Evolutionary conservation across 92 coral and sea anemone species (phyloP), one percentile per base, ranked within the genome.

Genomic region (Ricordea florida): DNA sequence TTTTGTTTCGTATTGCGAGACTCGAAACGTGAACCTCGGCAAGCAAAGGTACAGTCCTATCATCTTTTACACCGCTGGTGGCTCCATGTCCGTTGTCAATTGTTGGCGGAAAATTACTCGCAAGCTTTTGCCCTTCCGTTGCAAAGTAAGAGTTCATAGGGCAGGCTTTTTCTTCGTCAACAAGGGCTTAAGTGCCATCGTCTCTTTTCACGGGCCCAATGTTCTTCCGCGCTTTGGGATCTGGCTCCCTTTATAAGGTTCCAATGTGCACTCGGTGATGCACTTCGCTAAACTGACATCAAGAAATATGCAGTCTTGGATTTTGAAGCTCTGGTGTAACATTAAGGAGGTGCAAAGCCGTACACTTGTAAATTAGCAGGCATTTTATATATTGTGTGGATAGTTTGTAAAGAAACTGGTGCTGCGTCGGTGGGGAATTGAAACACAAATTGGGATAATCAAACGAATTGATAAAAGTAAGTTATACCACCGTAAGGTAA

Each of bases 131-230:
- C 34, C 80, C 69, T 9, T 37, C 26, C 35, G 70, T 73, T 21
- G 66, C 3, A 21, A 72, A 72, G 52, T 33, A 72, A 17, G 35
- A 52, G 47, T 56, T 56, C 31, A 55, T 31, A 17, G 56, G 37
- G 43, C 42, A 15, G 28, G 76, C 37, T 69, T 69, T 66, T 30
- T 66, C 74, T 47, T 43, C 22, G 29, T 60, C 67, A 18, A n/a
- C 45, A 15, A 60, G 26, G 43, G 67, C 46, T 31, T 30, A 28
- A 37, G 44, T 60, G 26, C 47, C 29, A 24, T 60, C 67, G 47
- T 60, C 47, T 60, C 47, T 33, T 37, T 60, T 31, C 27, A 60
- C 24, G 22, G 67, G 25, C 44, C 46, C 46, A 30, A 60, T 60
- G 67, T 7, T 60, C 43, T 60, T 34, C 44, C 45, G 43, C 43